Base-by-base conservation (phyloP, 1,140 invertebrate species). In the Glomeris maerens region DNA sequence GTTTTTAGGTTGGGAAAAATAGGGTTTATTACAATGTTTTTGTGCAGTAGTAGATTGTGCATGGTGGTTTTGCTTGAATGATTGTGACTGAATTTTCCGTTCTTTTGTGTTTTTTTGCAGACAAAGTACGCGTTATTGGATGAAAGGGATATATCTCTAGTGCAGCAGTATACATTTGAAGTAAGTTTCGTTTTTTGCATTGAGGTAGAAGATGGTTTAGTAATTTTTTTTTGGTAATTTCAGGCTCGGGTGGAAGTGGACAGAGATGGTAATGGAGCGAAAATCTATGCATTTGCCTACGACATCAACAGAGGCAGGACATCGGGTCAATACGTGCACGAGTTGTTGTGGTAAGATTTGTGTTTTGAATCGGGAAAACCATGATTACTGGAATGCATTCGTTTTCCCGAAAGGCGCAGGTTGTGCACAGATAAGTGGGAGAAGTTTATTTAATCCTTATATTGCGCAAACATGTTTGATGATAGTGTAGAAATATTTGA, bases 51-150 rank as follows among this genome's bases (percentile, higher is more conserved):
- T n/a, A n/a, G n/a, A n/a, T n/a, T n/a, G n/a, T n/a, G n/a, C n/a
- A n/a, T n/a, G n/a, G n/a, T n/a, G n/a, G n/a, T n/a, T n/a, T n/a
- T n/a, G n/a, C n/a, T n/a, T n/a, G n/a, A n/a, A 36, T 36, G 31
- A 36, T 36, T 13, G 17, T 36, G 17, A 36, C 10, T 20, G 17
- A 46, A 40, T 17, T n/a, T 1, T 46, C 13, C n/a, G n/a, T n/a
- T n/a, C n/a, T n/a, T n/a, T 50, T 17, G 1, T 36, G 20, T 27
- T 31, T 28, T 53, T 28, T 63, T 66, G 29, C 62, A 73, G 71
- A 62, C 69, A 22, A 74, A 74, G 60, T 74, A 72, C 59, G 64
- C 71, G 13, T 56, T 74, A 23, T 53, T 74, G 49, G 72, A 74
- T 60, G 72, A 74, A 53, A 56, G 65, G 55, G 71, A 74, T 55